These are phyloP conservation scores for Adela reaumurella DNA, from an alignment of 2,888 invertebrate genomes.

Conservation along the genomic window DNA sequence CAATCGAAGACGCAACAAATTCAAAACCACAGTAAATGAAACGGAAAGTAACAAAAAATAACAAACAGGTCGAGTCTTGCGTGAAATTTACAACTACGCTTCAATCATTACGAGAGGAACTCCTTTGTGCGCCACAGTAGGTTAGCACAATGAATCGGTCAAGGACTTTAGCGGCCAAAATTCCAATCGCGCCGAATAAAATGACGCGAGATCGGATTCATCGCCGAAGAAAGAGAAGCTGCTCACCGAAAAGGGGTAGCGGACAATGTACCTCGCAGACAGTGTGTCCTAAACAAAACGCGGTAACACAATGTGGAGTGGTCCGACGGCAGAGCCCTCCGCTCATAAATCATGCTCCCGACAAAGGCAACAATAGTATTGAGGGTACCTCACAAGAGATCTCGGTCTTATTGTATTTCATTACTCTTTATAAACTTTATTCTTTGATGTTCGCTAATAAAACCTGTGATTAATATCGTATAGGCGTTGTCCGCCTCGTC, in stretches of 20 bases:
- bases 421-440: constrained; percentile 18
- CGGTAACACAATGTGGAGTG: constrained; percentile 52
- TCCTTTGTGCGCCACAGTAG: constrained; percentile 35
- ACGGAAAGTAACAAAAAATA: constrained; percentile 13
- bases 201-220: not conserved
- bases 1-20: not conserved
- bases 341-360: constrained; percentile 51
- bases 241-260: not conserved
- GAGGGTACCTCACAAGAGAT: constrained; percentile 57
- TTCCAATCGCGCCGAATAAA: not conserved
- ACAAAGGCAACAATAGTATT: constrained; percentile 56
- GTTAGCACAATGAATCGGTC: constrained; percentile 35
- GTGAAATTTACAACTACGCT: constrained; percentile 47
- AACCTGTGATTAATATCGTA: constrained; percentile 58
- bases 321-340: constrained; percentile 51
- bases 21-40: not conserved
- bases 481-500: constrained; percentile 20
- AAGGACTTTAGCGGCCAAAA: constrained; percentile 33
- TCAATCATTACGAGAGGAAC: constrained; percentile 24
- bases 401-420: constrained; percentile 39
- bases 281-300: not conserved
- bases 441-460: constrained; percentile 58
- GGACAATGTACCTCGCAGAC: not conserved
- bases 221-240: not conserved
- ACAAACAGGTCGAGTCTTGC: constrained; percentile 46